phyloP scores from a whole-genome alignment of 1,140 invertebrate species.

The Harpegnathos saltator region DNA sequence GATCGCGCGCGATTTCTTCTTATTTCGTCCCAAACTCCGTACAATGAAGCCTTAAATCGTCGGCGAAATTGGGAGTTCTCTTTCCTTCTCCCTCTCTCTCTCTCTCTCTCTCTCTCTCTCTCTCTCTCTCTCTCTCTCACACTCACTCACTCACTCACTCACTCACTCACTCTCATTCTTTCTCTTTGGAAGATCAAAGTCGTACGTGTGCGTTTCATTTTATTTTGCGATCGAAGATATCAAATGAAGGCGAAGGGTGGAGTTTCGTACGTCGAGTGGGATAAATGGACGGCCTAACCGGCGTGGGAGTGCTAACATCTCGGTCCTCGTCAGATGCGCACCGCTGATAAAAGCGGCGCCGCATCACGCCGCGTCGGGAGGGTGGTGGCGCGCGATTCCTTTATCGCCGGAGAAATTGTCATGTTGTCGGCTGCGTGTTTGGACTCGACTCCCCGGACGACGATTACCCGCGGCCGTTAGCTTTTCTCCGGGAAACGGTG shows the following conservation, averaged over 20 bases:
- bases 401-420: background rate
- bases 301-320: conserved; percentile 52
- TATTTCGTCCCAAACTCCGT: conserved; percentile 53
- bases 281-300: conserved; percentile 52
- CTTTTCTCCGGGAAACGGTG: background rate
- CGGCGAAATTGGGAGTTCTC: conserved; percentile 43
- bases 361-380: conserved; percentile 28
- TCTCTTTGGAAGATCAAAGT: background rate
- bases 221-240: conserved; percentile 58
- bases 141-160: background rate
- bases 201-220: background rate
- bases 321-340: conserved; percentile 55
- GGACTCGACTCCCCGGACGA: too few relatives aligned
- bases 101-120: background rate
- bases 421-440: background rate
- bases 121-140: background rate
- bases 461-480: background rate
- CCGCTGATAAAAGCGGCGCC: conserved; percentile 56
- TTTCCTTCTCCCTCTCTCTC: background rate
- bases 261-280: conserved; percentile 41
- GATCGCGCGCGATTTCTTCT: conserved; percentile 67
- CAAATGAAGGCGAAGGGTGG: conserved; percentile 48
- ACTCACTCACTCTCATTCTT: background rate
- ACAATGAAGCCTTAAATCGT: conserved; percentile 42
- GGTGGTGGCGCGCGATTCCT: conserved; percentile 30